Conservation (phyloP, 1,140 invertebrate genomes). For the Diploscapter pachys region DNA sequence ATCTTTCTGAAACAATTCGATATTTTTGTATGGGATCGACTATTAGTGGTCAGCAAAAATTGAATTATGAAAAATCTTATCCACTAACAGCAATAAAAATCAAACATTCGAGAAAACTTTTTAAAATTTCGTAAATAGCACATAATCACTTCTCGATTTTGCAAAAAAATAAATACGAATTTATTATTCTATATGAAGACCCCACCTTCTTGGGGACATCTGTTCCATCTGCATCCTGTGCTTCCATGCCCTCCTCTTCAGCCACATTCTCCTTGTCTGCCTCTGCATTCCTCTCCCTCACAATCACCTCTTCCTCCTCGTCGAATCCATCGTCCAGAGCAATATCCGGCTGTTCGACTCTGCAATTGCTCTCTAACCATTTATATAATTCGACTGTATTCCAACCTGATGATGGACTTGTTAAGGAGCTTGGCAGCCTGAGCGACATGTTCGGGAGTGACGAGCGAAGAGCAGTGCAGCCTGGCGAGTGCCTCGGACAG, state of each 20-base stretch:
- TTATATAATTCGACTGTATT: background rate
- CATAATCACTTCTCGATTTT: too few species aligned
- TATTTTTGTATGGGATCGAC: background rate
- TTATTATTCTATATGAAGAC: too few species aligned
- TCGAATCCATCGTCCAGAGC: slow-evolving; percentile 76
- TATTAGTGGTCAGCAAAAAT: too few species aligned
- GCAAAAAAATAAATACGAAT: too few species aligned
- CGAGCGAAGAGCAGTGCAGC: slow-evolving; percentile 77
- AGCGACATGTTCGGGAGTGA: slow-evolving; percentile 74
- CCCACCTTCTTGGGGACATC: too few species aligned
- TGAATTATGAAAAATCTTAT: too few species aligned
- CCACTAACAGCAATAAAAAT: too few species aligned
- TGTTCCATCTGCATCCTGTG: slow-evolving; percentile 1
- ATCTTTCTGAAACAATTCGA: slow-evolving; percentile 13
- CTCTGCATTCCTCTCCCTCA: slow-evolving; percentile 38
- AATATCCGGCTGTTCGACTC: slow-evolving; percentile 92
- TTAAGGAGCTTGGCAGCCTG: slow-evolving; percentile 91
- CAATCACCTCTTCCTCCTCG: slow-evolving; percentile 48
- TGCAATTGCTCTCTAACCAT: slow-evolving; percentile 1
- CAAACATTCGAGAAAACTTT: too few species aligned
- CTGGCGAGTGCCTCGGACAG: slow-evolving; percentile 92
- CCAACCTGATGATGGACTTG: slow-evolving; percentile 84
- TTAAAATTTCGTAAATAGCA: too few species aligned
- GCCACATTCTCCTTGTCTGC: slow-evolving; percentile 58
- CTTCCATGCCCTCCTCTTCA: slow-evolving; percentile 8